phyloP scores from a whole-genome alignment of 1,140 invertebrate species.

The Caenorhabditis tropicalis region DNA sequence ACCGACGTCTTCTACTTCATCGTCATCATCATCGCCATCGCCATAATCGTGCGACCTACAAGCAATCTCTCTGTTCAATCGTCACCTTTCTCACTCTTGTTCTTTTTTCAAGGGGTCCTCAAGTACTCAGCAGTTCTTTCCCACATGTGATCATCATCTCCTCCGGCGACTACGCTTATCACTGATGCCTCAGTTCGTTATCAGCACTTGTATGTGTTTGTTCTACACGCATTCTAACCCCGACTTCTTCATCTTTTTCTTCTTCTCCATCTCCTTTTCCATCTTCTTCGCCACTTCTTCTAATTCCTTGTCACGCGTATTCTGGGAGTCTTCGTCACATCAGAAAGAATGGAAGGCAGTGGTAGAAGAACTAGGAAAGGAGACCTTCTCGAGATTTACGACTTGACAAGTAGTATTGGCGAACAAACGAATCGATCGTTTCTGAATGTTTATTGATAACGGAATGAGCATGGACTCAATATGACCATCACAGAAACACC shows the following conservation, averaged over 20 bases:
- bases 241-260: conserved; percentile 23
- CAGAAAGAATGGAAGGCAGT: conserved; percentile 27
- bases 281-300: conserved; percentile 21
- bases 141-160: conserved; percentile 11
- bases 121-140: conserved; percentile 24
- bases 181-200: conserved; percentile 29
- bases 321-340: conserved; percentile 34
- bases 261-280: conserved; percentile 26
- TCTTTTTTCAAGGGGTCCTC: conserved; percentile 16
- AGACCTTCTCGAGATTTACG: conserved; percentile 41
- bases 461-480: not conserved
- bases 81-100: conserved; percentile 21
- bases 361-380: not conserved
- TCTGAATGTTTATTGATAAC: not conserved
- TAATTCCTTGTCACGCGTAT: conserved; percentile 36
- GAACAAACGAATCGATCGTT: not conserved
- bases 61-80: conserved; percentile 25
- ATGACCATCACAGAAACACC: not conserved
- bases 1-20: conserved; percentile 18
- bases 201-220: conserved; percentile 35
- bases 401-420: conserved; percentile 32
- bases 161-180: conserved; percentile 33
- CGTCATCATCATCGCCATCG: not conserved
- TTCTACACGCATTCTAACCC: conserved; percentile 41
- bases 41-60: conserved; percentile 42